Evolutionary conservation across 2,113 vertebrate genomes (phyloP).

Genomic region (Mungos mungo): DNA sequence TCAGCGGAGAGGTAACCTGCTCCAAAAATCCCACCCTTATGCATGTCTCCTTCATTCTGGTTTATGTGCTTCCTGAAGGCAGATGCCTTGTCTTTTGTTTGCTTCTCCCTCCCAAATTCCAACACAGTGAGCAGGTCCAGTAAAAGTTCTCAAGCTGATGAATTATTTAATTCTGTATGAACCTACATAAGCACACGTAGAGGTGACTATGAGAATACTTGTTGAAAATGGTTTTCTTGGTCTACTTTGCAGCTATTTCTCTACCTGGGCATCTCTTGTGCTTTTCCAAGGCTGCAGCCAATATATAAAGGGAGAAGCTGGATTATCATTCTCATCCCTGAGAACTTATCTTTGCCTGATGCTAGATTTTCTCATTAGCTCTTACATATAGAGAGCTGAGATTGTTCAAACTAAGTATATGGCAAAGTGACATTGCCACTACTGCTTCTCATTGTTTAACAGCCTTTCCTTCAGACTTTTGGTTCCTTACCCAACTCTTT

Average conservation of each 20-base stretch:
- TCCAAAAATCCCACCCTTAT: not conserved
- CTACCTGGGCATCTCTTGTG: not conserved
- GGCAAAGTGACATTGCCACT: accelerated
- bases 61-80: not conserved
- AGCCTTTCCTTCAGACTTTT: not conserved
- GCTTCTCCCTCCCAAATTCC: not conserved
- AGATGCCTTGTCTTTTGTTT: not conserved
- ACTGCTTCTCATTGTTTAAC: not conserved
- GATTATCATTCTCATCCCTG: not conserved
- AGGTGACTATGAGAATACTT: not conserved
- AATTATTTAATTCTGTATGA: not conserved
- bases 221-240: not conserved
- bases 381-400: not conserved
- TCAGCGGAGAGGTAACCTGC: not conserved
- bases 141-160: not conserved
- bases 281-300: not conserved
- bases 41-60: not conserved
- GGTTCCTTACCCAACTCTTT: not conserved
- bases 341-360: not conserved
- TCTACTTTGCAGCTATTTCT: not conserved
- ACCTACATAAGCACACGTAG: too few species aligned
- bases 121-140: not conserved
- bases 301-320: not conserved
- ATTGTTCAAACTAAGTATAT: not conserved
- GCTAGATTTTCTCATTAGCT: not conserved